A percentile compares a stretch with the other conserved stretches of the same genome.
Conservation (phyloP, 2,113 vertebrate species). For the Saguinus midas region DNA sequence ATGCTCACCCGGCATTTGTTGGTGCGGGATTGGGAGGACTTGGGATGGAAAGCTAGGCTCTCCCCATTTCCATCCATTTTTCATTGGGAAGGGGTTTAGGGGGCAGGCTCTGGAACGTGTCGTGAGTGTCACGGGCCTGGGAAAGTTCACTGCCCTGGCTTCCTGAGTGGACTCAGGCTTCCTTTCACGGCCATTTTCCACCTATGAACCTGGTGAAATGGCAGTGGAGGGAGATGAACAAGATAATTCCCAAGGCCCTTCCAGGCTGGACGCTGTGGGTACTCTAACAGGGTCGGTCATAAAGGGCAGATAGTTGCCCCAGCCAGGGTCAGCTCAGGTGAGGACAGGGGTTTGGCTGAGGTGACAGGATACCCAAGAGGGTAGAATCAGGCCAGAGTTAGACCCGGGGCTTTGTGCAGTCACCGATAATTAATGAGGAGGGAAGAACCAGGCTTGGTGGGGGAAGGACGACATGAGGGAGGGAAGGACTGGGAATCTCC, state of each 20-base stretch:
- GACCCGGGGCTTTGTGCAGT: background rate
- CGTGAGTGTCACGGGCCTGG: no score
- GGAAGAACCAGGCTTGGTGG: background rate
- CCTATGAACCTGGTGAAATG: background rate
- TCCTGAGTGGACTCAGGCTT: no score
- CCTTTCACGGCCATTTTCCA: background rate
- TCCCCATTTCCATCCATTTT: fast-evolving
- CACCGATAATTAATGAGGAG: constrained; percentile 11
- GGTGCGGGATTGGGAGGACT: background rate
- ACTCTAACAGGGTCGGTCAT: background rate
- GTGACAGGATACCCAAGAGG: background rate
- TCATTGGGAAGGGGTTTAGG: background rate
- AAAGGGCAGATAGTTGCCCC: background rate
- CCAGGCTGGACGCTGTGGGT: background rate
- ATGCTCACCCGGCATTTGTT: fast-evolving
- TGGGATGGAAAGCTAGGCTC: background rate
- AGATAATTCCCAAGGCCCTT: no score
- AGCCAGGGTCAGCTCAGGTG: background rate
- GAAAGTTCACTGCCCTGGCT: no score
- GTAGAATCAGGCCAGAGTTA: fast-evolving
- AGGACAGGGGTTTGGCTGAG: background rate
- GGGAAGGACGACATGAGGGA: background rate
- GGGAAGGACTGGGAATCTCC: background rate
- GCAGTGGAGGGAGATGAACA: background rate
- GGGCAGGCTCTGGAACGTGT: fast-evolving